Percentiles rank a stretch among this genome's conserved stretches.
These are phyloP conservation scores for Lacerta bilineata DNA, from an alignment of 2,797 vertebrate species.

Conservation along the genomic window DNA sequence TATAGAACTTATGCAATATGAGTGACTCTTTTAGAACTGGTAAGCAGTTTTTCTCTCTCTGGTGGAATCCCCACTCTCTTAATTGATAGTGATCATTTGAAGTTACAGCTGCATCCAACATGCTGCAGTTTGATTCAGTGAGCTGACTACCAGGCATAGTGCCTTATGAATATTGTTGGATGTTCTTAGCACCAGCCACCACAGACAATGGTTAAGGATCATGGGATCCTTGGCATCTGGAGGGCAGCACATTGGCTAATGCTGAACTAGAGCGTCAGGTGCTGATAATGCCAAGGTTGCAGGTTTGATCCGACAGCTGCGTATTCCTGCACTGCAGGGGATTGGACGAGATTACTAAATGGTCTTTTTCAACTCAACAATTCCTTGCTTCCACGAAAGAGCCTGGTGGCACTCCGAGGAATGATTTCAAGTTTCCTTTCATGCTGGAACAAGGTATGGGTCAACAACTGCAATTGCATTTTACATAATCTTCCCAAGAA, in stretches of 20 bases:
- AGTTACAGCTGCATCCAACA: background rate
- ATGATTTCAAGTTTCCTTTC: background rate
- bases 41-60: constrained; percentile 46
- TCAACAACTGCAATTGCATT: background rate
- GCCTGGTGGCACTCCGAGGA: no score
- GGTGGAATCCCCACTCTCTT: background rate
- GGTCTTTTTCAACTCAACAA: no score
- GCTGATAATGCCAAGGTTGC: no score
- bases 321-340: no score
- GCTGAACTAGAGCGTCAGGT: background rate
- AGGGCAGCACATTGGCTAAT: no score
- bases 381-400: no score
- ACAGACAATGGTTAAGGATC: no score
- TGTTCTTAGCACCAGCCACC: no score
- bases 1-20: constrained; percentile 46
- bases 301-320: no score
- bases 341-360: no score
- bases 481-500: background rate
- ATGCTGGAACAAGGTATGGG: background rate
- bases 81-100: background rate
- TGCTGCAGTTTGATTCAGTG: background rate
- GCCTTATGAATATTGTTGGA: no score
- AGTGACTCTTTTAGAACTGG: constrained; percentile 55
- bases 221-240: no score
- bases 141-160: background rate